Evolutionary conservation across 2,888 invertebrate species (phyloP).

Genomic region (Andrena trimmerana): DNA sequence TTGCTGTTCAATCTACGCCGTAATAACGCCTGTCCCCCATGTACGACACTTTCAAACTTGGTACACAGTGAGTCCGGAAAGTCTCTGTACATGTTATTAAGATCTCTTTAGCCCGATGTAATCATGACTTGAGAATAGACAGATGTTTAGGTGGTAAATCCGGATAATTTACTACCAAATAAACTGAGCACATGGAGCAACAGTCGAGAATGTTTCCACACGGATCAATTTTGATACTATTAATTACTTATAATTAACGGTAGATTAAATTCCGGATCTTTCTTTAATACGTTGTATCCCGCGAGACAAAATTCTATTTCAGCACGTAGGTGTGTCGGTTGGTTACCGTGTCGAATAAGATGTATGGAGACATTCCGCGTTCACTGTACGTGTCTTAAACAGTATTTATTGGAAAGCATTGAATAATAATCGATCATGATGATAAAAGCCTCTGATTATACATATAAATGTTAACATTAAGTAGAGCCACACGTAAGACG

Average conservation of each 20-base stretch:
- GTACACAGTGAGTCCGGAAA: not conserved
- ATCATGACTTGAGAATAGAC: not conserved
- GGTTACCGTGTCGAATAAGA: not conserved
- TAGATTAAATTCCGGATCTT: too few relatives aligned
- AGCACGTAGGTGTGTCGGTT: too few relatives aligned
- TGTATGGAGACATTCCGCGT: not conserved
- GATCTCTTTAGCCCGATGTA: not conserved
- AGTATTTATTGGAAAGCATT: slow-evolving; percentile 33
- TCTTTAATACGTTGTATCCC: too few relatives aligned
- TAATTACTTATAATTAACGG: too few relatives aligned
- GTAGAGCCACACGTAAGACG: slow-evolving; percentile 39
- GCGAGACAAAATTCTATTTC: too few relatives aligned
- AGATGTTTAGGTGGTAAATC: not conserved
- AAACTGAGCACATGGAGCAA: too few relatives aligned
- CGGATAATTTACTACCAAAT: too few relatives aligned
- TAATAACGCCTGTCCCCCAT: slow-evolving; percentile 14
- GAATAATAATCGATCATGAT: slow-evolving; percentile 18
- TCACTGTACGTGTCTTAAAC: slow-evolving; percentile 12
- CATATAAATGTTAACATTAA: slow-evolving; percentile 46
- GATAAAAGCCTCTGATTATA: slow-evolving; percentile 16
- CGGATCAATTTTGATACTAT: too few relatives aligned
- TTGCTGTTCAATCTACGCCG: slow-evolving; percentile 12
- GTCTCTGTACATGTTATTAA: not conserved
- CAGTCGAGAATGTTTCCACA: too few relatives aligned
- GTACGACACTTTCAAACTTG: slow-evolving; percentile 37